Evolutionary conservation across 2,797 vertebrate genomes (phyloP), one percentile per base, ranked within the genome.

Genomic region (Sarcoramphus papa): DNA sequence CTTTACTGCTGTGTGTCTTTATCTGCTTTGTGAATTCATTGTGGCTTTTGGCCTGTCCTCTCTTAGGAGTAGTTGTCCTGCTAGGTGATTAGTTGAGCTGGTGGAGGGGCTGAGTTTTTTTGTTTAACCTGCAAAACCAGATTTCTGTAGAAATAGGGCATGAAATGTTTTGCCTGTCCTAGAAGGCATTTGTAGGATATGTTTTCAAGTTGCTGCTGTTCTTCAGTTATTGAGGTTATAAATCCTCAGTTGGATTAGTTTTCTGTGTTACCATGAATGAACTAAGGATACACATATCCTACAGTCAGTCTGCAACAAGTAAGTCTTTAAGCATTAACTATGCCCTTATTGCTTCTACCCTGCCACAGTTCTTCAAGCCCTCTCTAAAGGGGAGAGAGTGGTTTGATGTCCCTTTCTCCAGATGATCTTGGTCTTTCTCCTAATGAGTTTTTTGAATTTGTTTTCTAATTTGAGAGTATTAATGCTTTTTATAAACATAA

Each of bases 321-420:
- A 65, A 54, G 5, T 21, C 28, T 68, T 72, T 19, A 31, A 67
- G 33, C 6, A 5, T 87, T 80, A 53, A 17, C 14, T 70, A 0
- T 37, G 23, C 7, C 21, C 14, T 72, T 41, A 31, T 0, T 80
- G 50, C n/a, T 80, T 28, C 21, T 64, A 6, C 24, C 5, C 12
- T 87, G 33, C 48, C 51, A 17, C n/a, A 53, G 33, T 88, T 89
- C 31, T 81, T 86, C 41, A 68, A 33, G 33, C 13, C 5, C 5
- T 8, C 19, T 64, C 2, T 6, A 0, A 1, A 54, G 5, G 7
- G 30, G 16, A 60, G 43, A 63, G 18, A 33, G 5, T n/a, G 51
- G 19, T 82, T 92, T 23, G 10, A 37, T 48, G 7, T 68, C 8
- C 2, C 4, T 51, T 77, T 73, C 18, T 91, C 19, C 19, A 0